phyloP scores from a whole-genome alignment of 2,888 invertebrate species.

The Ctenicera cuprea region DNA sequence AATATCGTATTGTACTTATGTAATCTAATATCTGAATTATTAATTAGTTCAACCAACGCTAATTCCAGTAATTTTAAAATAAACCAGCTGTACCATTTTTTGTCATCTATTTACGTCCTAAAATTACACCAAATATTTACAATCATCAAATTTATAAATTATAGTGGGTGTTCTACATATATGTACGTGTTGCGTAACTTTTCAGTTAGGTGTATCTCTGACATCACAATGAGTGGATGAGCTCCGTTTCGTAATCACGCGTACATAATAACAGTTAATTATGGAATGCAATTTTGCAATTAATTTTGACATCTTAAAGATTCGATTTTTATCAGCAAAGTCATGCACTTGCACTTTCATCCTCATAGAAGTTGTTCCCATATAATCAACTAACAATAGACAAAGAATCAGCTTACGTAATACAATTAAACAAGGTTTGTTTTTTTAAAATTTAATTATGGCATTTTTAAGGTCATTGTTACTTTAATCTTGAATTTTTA shows the following conservation, averaged over 20 bases:
- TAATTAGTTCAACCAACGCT: conserved; percentile 10
- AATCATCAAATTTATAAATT: background rate
- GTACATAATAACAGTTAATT: conserved; percentile 8
- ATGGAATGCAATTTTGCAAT: conserved; percentile 1
- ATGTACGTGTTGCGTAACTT: background rate
- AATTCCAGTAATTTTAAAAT: background rate
- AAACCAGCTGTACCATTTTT: conserved; percentile 1
- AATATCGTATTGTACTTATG: background rate
- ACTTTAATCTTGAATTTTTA: background rate
- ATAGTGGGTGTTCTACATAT: conserved; percentile 15
- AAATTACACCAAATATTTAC: background rate
- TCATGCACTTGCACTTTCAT: conserved; percentile 31
- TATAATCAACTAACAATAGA: background rate
- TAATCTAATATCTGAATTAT: background rate
- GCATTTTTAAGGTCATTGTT: conserved; percentile 8
- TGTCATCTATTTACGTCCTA: background rate
- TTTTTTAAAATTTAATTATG: background rate
- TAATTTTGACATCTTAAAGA: conserved; percentile 22
- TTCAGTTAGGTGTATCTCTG: conserved; percentile 12
- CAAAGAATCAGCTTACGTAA: conserved; percentile 18
- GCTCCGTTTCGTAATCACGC: background rate
- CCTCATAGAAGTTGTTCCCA: conserved; percentile 4
- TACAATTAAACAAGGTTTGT: background rate
- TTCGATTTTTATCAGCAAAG: conserved; percentile 19
- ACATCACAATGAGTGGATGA: conserved; percentile 15